phyloP scores from a whole-genome alignment of 2,113 vertebrate species.

The Marmota monax region DNA sequence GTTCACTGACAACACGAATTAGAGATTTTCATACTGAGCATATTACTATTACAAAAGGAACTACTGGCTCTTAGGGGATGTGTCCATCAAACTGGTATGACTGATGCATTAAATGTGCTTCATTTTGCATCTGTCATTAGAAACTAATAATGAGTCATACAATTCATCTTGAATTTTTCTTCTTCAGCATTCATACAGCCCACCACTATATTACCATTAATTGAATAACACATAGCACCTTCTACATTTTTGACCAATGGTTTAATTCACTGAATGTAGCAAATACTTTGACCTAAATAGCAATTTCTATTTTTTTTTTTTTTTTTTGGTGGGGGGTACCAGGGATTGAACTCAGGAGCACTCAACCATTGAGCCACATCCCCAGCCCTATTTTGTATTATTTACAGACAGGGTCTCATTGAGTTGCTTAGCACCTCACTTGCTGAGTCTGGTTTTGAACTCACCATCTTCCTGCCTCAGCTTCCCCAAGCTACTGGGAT shows the following conservation, averaged over 20 bases:
- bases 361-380: too few species aligned
- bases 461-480: too few species aligned
- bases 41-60: not conserved
- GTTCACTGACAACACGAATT: not conserved
- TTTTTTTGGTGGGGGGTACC: not conserved
- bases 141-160: not conserved
- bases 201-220: not conserved
- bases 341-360: too few species aligned
- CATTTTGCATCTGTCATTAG: constrained; percentile 21
- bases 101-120: constrained; percentile 1
- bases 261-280: not conserved
- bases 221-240: not conserved
- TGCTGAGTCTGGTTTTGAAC: too few species aligned
- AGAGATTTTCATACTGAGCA: not conserved
- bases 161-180: not conserved
- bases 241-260: not conserved
- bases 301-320: not conserved
- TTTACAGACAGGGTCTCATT: too few species aligned
- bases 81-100: not conserved
- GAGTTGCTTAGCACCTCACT: too few species aligned
- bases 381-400: too few species aligned
- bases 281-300: constrained; percentile 28
- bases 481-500: too few species aligned
- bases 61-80: not conserved
- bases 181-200: not conserved